Base-by-base conservation (phyloP, 2,113 vertebrate genomes). In the Macquaria ambigua region DNA sequence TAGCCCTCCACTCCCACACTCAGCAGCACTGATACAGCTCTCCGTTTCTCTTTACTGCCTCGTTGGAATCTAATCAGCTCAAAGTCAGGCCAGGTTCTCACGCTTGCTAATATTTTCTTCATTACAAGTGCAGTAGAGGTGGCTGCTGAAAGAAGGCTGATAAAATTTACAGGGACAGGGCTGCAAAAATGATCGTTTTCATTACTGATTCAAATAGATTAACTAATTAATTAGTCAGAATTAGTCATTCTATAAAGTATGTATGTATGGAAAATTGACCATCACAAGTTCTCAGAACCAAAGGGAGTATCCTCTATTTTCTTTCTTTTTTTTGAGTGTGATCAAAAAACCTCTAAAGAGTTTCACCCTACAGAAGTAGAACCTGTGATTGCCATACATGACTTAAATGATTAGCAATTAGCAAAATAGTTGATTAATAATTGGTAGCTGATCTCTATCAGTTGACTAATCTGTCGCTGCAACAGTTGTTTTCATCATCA, bases 1-100 rank as follows among this genome's bases (percentile, higher is more conserved):
- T 81, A 31, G 71, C 84, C 84, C 88, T 92, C 55, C 83, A 92
- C 90, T 90, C 92, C 91, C 76, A 86, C 93, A 74, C 89, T 87
- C 79, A 71, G 67, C 83, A 63, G 76, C 84, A 82, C 72, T 79
- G 79, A 80, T 37, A 75, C 81, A 41, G 76, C 90, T 87, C 83
- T 88, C 70, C 4, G 39, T 28, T 79, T 80, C 89, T 92, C 90
- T 87, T 86, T 74, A 71, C 79, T 58, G 59, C 77, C 81, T 90
- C 74, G 81, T 72, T 87, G 56, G 41, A 85, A 84, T 55, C 74
- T 59, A 90, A 92, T 92, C 81, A 89, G 84, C 85, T 84, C 83
- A 69, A 37, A 84, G 87, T 84, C 81, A 41, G 59, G 83, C 76
- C 83, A 73, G 56, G 72, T 88, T 91, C 88, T 89, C 81, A 85